Evolutionary conservation across 2,113 vertebrate species (phyloP).

Genomic region (Phocoena phocoena): DNA sequence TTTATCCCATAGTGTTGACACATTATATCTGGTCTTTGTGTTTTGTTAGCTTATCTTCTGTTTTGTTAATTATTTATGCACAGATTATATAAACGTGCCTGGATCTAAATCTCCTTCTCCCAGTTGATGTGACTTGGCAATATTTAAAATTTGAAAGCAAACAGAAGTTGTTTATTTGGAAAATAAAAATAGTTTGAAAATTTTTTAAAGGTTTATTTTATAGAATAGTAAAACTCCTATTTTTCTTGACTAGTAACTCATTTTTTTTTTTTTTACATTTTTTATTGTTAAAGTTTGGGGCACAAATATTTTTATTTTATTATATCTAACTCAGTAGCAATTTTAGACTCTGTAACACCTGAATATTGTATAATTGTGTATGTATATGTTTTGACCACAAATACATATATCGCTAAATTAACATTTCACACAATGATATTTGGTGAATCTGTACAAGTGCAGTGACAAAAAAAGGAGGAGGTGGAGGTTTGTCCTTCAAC

Average conservation of each 20-base stretch:
- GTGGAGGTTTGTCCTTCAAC: background rate
- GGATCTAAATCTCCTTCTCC: slow-evolving; percentile 22
- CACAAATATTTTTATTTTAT: background rate
- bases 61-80: slow-evolving; percentile 67
- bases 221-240: background rate
- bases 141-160: slow-evolving; percentile 57
- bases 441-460: background rate
- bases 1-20: slow-evolving; percentile 30
- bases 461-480: background rate
- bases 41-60: slow-evolving; percentile 52
- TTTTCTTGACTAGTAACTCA: slow-evolving; percentile 7
- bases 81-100: slow-evolving; percentile 30
- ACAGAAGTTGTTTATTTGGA: slow-evolving; percentile 53
- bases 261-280: background rate
- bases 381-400: background rate
- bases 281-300: background rate
- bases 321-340: background rate
- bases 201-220: background rate
- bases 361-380: background rate
- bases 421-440: background rate
- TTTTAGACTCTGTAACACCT: background rate
- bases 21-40: background rate
- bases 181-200: background rate
- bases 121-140: slow-evolving; percentile 41
- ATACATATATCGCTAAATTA: background rate